Evolutionary conservation across 2,797 vertebrate genomes (phyloP).

Genomic region (Hyperoplus immaculatus): DNA sequence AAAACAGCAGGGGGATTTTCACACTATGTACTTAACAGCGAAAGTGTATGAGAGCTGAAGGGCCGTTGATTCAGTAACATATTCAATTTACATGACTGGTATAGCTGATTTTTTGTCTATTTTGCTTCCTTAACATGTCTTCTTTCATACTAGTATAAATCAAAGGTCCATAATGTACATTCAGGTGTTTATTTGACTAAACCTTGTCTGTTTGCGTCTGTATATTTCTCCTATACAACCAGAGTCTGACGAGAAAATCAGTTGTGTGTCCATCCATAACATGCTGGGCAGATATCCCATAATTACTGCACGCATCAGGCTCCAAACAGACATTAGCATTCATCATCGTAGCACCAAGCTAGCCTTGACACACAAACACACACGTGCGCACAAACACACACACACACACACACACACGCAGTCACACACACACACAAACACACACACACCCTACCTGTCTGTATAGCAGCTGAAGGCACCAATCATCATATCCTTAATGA

Average conservation of each 20-base stretch:
- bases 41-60: constrained; percentile 3
- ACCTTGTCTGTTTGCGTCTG: too few species aligned
- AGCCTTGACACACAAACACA: too few species aligned
- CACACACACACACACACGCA: too few species aligned
- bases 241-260: constrained; percentile 22
- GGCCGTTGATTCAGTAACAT: constrained; percentile 29
- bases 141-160: too few species aligned
- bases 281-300: constrained; percentile 51
- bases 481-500: constrained; percentile 65
- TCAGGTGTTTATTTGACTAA: too few species aligned
- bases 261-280: constrained; percentile 68
- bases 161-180: too few species aligned
- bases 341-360: constrained; percentile 50
- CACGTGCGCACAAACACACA: too few species aligned
- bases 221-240: too few species aligned
- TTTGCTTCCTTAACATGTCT: too few species aligned
- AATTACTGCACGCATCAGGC: constrained; percentile 49
- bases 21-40: too few species aligned
- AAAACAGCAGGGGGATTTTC: too few species aligned
- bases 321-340: constrained; percentile 58
- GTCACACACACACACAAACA: too few species aligned
- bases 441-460: constrained; percentile 20
- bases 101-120: not conserved
- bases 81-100: constrained; percentile 33
- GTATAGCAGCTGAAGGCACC: constrained; percentile 51